phyloP scores from a whole-genome alignment of 2,113 vertebrate genomes.

The Coptodon bakossiorum region DNA sequence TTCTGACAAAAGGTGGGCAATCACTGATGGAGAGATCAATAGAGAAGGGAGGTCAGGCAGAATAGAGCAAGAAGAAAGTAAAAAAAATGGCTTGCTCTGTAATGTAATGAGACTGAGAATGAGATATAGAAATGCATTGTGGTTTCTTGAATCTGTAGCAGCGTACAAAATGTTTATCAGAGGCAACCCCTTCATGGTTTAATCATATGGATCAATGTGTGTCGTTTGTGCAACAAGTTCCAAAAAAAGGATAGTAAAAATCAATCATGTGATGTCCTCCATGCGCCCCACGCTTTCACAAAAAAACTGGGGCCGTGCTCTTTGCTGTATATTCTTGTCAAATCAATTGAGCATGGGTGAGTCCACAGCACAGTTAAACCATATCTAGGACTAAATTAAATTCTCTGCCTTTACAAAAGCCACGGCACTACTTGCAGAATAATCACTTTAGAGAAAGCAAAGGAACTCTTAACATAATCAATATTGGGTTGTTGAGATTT shows the following conservation, averaged over 20 bases:
- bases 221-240: conserved; percentile 41
- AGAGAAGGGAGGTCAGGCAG: conserved; percentile 19
- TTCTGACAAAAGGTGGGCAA: conserved; percentile 6
- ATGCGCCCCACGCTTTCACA: neutral
- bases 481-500: neutral
- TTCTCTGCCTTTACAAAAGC: neutral
- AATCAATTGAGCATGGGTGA: conserved; percentile 15
- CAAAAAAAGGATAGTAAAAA: conserved; percentile 18
- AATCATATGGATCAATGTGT: conserved; percentile 12
- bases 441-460: neutral
- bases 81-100: neutral
- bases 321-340: neutral
- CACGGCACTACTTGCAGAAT: neutral
- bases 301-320: neutral
- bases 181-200: neutral
- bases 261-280: conserved; percentile 25
- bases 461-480: neutral
- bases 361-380: neutral
- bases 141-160: neutral
- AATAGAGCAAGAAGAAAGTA: conserved; percentile 21
- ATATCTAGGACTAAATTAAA: neutral
- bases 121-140: neutral
- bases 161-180: neutral
- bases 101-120: neutral
- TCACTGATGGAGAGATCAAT: conserved; percentile 53